Conservation (phyloP, 2,888 invertebrate species). For the Drosophila lutescens region DNA sequence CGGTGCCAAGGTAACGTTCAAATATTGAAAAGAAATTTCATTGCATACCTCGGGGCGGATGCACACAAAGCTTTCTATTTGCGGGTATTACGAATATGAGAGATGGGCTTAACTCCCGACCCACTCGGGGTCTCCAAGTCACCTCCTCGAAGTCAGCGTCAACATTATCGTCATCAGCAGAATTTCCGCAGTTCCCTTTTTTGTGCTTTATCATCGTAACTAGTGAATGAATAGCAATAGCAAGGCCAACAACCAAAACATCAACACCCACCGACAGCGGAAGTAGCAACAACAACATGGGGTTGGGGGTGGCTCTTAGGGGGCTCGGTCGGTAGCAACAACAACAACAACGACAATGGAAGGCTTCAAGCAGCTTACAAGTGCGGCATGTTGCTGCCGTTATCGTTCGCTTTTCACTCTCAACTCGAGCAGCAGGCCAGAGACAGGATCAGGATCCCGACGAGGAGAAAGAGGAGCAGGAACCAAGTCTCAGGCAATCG, state of each 20-base stretch:
- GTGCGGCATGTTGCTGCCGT: slow-evolving; percentile 79
- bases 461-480: background rate
- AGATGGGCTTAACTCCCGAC: slow-evolving; percentile 59
- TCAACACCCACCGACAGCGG: slow-evolving; percentile 46
- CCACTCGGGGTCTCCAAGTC: slow-evolving; percentile 14
- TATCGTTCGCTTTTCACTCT: slow-evolving; percentile 77
- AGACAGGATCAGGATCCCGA: slow-evolving; percentile 1
- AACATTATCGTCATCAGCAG: slow-evolving; percentile 79
- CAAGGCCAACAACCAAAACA: slow-evolving; percentile 51
- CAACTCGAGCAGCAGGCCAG: slow-evolving; percentile 46
- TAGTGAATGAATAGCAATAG: slow-evolving; percentile 78
- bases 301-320: slow-evolving; percentile 5
- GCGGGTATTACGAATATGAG: slow-evolving; percentile 1
- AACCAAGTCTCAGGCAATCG: slow-evolving; percentile 5
- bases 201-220: slow-evolving; percentile 80
- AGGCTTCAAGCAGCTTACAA: slow-evolving; percentile 75
- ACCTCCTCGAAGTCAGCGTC: slow-evolving; percentile 49
- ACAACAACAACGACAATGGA: slow-evolving; percentile 63
- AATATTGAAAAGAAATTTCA: slow-evolving; percentile 70
- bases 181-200: slow-evolving; percentile 76
- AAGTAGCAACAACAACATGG: slow-evolving; percentile 56
- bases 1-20: slow-evolving; percentile 24
- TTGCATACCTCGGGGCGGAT: slow-evolving; percentile 54
- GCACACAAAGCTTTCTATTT: slow-evolving; percentile 15
- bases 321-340: slow-evolving; percentile 1